Percentiles rank a stretch among this genome's conserved stretches.
These are phyloP conservation scores for Callocephalon fimbriatum DNA, from an alignment of 2,113 vertebrate species.

Conservation along the genomic window DNA sequence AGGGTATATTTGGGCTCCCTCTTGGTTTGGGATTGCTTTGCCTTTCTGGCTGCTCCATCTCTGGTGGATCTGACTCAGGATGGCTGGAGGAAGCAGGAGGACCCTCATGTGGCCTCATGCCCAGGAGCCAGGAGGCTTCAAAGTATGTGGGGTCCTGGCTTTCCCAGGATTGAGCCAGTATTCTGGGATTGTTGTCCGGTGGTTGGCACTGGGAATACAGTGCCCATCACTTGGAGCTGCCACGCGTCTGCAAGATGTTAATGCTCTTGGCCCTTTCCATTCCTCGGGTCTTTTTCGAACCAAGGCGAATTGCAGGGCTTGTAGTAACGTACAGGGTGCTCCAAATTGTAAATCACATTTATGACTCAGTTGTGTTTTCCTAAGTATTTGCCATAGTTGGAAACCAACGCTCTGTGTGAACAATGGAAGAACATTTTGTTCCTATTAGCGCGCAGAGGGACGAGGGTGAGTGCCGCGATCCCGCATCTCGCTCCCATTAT, in stretches of 20 bases:
- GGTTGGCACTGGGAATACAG: accelerated
- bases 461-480: background rate
- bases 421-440: conserved; percentile 1
- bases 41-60: background rate
- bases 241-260: background rate
- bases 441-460: background rate
- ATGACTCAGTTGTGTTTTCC: background rate
- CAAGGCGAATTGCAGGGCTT: background rate
- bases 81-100: background rate
- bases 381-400: background rate
- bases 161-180: background rate
- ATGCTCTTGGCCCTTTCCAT: background rate
- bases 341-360: background rate
- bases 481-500: background rate
- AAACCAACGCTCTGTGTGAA: background rate
- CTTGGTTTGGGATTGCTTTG: background rate
- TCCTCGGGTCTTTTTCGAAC: background rate
- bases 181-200: background rate
- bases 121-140: background rate
- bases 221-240: background rate
- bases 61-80: background rate
- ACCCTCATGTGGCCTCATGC: background rate
- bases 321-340: background rate
- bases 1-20: background rate
- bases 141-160: background rate